These are phyloP conservation scores for Acanthis flammea DNA, from an alignment of 2,797 vertebrate genomes.

Conservation along the genomic window DNA sequence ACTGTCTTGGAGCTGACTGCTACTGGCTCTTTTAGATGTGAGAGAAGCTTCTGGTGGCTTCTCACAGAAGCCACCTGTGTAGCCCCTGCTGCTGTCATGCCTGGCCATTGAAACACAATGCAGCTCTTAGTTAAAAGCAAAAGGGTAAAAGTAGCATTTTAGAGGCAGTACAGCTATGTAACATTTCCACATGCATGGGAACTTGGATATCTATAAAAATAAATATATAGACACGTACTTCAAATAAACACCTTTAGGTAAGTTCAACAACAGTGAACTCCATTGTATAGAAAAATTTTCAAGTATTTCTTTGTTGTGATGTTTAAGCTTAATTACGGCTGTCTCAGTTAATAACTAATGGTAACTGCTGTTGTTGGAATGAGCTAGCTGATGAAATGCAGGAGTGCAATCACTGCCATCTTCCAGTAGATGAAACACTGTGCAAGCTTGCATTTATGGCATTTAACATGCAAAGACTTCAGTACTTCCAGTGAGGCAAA, in stretches of 20 bases:
- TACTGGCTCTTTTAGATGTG: not conserved
- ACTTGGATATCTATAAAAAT: not conserved
- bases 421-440: not conserved
- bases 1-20: too few species aligned
- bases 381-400: not conserved
- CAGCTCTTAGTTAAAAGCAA: not conserved
- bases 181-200: fast-evolving
- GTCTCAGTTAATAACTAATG: not conserved
- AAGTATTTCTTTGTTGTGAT: not conserved
- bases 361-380: not conserved
- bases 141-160: not conserved
- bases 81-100: not conserved
- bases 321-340: not conserved
- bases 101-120: not conserved
- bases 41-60: not conserved
- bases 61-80: not conserved
- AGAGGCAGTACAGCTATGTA: not conserved
- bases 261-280: not conserved
- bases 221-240: not conserved
- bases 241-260: not conserved
- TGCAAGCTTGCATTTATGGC: not conserved
- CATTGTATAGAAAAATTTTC: not conserved
- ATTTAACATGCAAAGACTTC: not conserved
- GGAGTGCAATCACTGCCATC: not conserved
- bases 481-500: not conserved